These are phyloP conservation scores for Melikaiella ostensackeni DNA, from an alignment of 2,888 invertebrate genomes.

Conservation along the genomic window DNA sequence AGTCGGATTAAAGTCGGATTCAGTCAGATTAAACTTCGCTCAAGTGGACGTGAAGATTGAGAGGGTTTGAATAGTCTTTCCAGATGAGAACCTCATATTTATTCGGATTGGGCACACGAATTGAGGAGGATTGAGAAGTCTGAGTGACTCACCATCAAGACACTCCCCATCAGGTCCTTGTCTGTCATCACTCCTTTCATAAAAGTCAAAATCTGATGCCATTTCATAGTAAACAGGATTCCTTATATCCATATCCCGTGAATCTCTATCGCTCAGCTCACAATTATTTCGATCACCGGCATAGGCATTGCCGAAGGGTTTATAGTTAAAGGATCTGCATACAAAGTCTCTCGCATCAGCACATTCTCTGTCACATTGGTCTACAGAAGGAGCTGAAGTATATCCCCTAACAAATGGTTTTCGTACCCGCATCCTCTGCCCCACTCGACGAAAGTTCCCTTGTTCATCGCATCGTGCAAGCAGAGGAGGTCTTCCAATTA, in stretches of 20 bases:
- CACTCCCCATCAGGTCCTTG: slow-evolving; percentile 87
- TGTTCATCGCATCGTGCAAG: slow-evolving; percentile 87
- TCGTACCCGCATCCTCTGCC: slow-evolving; percentile 87
- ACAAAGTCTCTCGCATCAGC: slow-evolving; percentile 81
- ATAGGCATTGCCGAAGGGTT: slow-evolving; percentile 83
- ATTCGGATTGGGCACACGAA: no score
- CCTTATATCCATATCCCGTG: slow-evolving; percentile 89
- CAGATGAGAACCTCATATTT: no score
- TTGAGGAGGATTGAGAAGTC: no score
- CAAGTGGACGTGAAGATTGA: no score
- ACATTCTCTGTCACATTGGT: slow-evolving; percentile 91
- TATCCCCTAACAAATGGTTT: slow-evolving; percentile 87
- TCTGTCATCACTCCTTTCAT: slow-evolving; percentile 87
- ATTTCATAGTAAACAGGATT: slow-evolving; percentile 92
- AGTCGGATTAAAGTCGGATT: no score
- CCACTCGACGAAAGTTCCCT: slow-evolving; percentile 90
- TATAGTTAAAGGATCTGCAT: slow-evolving; percentile 85
- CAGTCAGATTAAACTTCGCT: no score
- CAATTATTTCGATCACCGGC: slow-evolving; percentile 88
- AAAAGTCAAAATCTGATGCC: slow-evolving; percentile 90
- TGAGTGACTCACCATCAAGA: slow-evolving; percentile 85
- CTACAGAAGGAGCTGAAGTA: slow-evolving; percentile 85
- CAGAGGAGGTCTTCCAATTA: slow-evolving; percentile 75
- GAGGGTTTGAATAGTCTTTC: no score
- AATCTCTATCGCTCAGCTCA: slow-evolving; percentile 92